phyloP scores from a whole-genome alignment of 1,140 invertebrate genomes.

The Thaumetopoea pityocampa region DNA sequence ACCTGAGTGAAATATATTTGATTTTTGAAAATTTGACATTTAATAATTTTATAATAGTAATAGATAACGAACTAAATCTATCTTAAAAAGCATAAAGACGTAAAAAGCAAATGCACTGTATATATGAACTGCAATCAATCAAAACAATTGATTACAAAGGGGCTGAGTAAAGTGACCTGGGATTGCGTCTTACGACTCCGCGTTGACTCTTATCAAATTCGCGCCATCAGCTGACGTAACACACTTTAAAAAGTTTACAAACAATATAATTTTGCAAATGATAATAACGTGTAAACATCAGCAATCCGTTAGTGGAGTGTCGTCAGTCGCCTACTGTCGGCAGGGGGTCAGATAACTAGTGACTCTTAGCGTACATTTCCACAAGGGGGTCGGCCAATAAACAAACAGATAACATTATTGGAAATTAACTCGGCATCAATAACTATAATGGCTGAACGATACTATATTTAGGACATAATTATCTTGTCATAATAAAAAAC shows the following conservation, averaged over 20 bases:
- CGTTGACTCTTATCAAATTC: slow-evolving; percentile 9
- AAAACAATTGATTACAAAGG: too few relatives aligned
- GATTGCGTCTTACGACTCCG: slow-evolving; percentile 1
- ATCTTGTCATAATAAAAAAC: slow-evolving; percentile 10
- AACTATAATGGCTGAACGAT: slow-evolving; percentile 8
- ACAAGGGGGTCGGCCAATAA: slow-evolving; percentile 35
- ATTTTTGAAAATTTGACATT: too few relatives aligned
- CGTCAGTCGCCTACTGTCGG: slow-evolving; percentile 38
- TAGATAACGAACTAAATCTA: too few relatives aligned
- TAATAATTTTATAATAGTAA: too few relatives aligned
- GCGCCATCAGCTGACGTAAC: slow-evolving; percentile 14
- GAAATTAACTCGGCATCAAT: slow-evolving; percentile 25
- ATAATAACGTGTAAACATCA: slow-evolving; percentile 15
- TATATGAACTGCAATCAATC: too few relatives aligned
- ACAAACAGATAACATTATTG: slow-evolving; percentile 35
- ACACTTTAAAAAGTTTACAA: too few relatives aligned
- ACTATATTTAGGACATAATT: slow-evolving; percentile 29
- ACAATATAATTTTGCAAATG: slow-evolving; percentile 1
- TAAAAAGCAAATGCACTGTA: too few relatives aligned
- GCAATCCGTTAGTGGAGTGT: slow-evolving; percentile 35
- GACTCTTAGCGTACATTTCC: slow-evolving; percentile 62
- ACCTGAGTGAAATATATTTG: too few relatives aligned
- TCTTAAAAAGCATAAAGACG: too few relatives aligned
- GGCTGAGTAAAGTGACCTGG: not conserved
- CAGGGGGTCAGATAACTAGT: slow-evolving; percentile 57